Evolutionary conservation across 2,888 invertebrate genomes (phyloP), one percentile per base, ranked within the genome.

Genomic region (Erebia epiphron): DNA sequence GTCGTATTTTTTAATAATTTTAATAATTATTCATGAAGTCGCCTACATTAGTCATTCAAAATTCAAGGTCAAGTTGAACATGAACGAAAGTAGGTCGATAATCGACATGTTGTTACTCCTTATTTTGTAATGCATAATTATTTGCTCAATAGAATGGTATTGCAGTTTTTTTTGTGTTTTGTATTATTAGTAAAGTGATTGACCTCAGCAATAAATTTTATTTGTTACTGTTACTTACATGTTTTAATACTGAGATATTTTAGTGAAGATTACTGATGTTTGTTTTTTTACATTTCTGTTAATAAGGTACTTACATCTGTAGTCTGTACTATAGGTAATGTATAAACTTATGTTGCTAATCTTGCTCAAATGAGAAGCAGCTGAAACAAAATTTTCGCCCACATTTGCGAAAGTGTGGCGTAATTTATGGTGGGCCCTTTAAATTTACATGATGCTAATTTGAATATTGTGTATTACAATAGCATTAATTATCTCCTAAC

Each of bases 41-140:
- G 43, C 41, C 26, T n/a, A 61, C 66, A 62, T 62, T 66, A 62
- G 43, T 71, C 52, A 73, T 72, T 70, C 35, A 66, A 64, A 62
- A 70, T 21, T 18, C 74, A 76, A 73, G 75, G 76, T 76, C 76
- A 72, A 73, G 71, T 72, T 68, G 65, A 73, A 62, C 69, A 54
- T 74, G 75, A 71, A 71, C 64, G 71, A 73, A 77, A 76, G 76
- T 77, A 66, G 73, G 75, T 76, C 77, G 74, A 54, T 43, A 35
- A 52, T 3, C 13, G 11, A 46, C 46, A 13, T 13, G 46, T 46
- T 52, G n/a, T 14, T 76, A 73, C 67, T 50, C 65, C 65, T 68
- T 69, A 67, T 73, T 73, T 74, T 71, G 74, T 76, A 76, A 73
- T 63, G 66, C 54, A 50, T 69, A 46, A 67, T 69, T 67, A 67